These are phyloP conservation scores for Acanthisitta chloris DNA, from an alignment of 2,113 vertebrate genomes.

Conservation along the genomic window DNA sequence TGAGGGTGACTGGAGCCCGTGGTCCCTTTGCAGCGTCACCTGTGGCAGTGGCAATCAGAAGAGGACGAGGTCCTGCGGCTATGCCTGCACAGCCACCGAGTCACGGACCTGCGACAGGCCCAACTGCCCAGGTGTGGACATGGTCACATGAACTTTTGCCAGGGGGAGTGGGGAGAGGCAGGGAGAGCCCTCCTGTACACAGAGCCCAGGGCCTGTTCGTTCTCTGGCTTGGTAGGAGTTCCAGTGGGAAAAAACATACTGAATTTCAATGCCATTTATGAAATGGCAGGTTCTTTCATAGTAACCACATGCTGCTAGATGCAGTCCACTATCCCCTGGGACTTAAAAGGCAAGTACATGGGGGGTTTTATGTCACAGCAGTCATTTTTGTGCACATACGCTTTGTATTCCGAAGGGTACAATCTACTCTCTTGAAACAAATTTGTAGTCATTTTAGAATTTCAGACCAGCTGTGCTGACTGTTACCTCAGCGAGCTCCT, in stretches of 20 bases:
- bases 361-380: not conserved
- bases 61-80: constrained; percentile 90
- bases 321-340: not conserved
- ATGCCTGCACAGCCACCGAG: constrained; percentile 93
- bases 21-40: constrained; percentile 91
- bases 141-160: accelerated
- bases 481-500: not conserved
- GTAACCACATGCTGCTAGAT: not conserved
- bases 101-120: constrained; percentile 92
- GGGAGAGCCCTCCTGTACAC: not conserved
- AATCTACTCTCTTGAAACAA: not conserved
- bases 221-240: not conserved
- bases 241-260: accelerated
- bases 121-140: constrained; percentile 85
- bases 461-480: not conserved
- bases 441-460: not conserved
- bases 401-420: not conserved
- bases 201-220: accelerated
- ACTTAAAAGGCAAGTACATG: not conserved
- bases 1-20: constrained; percentile 93
- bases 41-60: constrained; percentile 93
- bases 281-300: not conserved
- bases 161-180: accelerated
- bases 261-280: not conserved
- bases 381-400: not conserved